Evolutionary conservation across 1,140 invertebrate genomes (phyloP), one percentile per base, ranked within the genome.

Genomic region (Propsilocerus akamusi): DNA sequence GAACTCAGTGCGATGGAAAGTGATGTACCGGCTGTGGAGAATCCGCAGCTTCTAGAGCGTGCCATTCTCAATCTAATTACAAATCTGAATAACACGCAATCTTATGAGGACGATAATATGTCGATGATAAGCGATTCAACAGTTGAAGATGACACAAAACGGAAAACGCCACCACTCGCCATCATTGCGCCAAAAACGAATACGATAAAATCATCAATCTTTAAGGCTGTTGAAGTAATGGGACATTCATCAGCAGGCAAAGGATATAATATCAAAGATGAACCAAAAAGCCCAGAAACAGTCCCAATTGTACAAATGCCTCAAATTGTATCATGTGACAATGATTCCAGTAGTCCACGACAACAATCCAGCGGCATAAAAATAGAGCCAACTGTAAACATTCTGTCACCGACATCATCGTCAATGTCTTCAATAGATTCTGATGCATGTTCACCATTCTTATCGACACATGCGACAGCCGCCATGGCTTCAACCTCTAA

Each of bases 21-120:
- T 23, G 70, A 73, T 65, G 69, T 69, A 48, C 63, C 66, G 17
- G 70, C 65, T 10, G 70, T 79, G 0, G 78, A 83, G 57, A 78
- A 84, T 64, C 76, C 78, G 0, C 59, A 66, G 3, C 65, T 78
- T 51, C 55, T 84, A 5, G 76, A 83, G 53, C 69, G 74, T 51
- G 80, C 76, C 0, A 76, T 86, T 14, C 67, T 74, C 4, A 68
- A 78, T 48, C 59, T 86, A n/a, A 75, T 86, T 46, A 75, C 74
- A 26, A 76, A 81, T 54, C 57, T 65, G 34, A 58, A 65, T 46
- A 56, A 57, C 5, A 68, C 70, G 0, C 63, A 64, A 2, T 52
- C 51, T 25, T 49, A 56, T 2, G 49, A 57, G 1, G 51, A 55
- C 1, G 53, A 53, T 20, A 22, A 37, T 8, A 26, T 63, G 59